Evolutionary conservation across 30 jellyfish, hydroid and myxozoan genomes (phyloP).

Genomic region (Aurelia aurita): DNA sequence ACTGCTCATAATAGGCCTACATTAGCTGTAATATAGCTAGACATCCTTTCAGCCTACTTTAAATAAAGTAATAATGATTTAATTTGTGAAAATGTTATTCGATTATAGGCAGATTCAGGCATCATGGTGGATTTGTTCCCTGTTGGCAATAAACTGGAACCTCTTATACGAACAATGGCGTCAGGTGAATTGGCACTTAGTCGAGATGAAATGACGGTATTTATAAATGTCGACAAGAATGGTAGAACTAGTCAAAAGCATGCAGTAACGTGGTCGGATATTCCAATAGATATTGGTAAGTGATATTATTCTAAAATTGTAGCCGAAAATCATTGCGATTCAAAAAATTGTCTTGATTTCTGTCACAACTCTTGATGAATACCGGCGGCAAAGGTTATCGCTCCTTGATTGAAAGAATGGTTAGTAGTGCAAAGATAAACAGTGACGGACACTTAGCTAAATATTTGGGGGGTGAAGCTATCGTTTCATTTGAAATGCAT

Average conservation of each 20-base stretch:
- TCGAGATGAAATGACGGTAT: constrained; percentile 92
- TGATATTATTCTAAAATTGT: background rate
- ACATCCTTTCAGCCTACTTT: too few species aligned
- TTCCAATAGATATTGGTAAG: constrained; percentile 79
- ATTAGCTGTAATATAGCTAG: too few species aligned
- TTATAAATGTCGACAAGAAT: constrained; percentile 59
- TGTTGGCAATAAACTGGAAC: constrained; percentile 88
- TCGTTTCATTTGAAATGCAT: too few species aligned
- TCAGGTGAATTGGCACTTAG: constrained; percentile 87
- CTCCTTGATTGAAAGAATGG: too few species aligned
- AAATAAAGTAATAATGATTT: too few species aligned
- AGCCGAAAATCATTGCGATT: background rate
- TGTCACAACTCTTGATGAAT: too few species aligned
- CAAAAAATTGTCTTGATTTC: too few species aligned
- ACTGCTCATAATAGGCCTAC: too few species aligned
- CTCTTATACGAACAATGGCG: constrained; percentile 73
- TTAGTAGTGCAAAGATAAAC: too few species aligned
- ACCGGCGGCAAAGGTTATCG: too few species aligned
- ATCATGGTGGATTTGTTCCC: constrained; percentile 74
- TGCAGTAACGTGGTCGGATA: constrained; percentile 98
- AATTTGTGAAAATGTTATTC: background rate
- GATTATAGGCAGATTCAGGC: constrained; percentile 61
- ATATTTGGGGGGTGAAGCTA: too few species aligned
- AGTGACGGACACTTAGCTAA: too few species aligned
- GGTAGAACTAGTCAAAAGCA: constrained; percentile 72